Evolutionary conservation across 2,888 invertebrate species (phyloP), one percentile per base, ranked within the genome.

Genomic region (Oxytorus armatus): DNA sequence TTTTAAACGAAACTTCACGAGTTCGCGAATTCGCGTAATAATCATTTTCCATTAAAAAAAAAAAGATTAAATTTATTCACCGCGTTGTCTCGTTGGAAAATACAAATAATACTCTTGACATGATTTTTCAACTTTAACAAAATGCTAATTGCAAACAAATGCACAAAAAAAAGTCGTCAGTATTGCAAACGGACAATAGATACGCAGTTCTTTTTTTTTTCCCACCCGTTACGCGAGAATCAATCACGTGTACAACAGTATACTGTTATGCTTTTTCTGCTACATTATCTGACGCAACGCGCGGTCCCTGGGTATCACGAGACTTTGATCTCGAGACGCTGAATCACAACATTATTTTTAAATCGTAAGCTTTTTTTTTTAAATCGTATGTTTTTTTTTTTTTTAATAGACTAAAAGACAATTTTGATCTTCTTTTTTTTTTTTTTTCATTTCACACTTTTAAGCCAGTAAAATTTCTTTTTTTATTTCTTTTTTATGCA

Each of bases 321-420:
- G 75, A 75, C 68, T 59, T 75, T 68, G 75, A 68, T 75, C 75
- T 59, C 59, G 57, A 42, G 66, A 75, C 66, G 36, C 39, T 55
- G 70, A 68, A 23, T 68, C 68, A 36, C 21, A 10, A 10, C 2
- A 44, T 18, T 57, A 55, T 70, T 70, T 70, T 70, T 14, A 25
- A 59, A 18, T 59, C 33, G 18, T 16, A 5, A 23, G 29, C 36
- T 39, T 21, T 68, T 53, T 65, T 51, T 68, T 23, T 49, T 18
- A 18, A 33, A n/a, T 5, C 29, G 2, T 5, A 29, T 5, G 29
- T 5, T 42, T 3, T 2, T 5, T 42, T 42, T 42, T 42, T 2
- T 10, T 10, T 2, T n/a, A n/a, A n/a, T n/a, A n/a, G n/a, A n/a
- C n/a, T n/a, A n/a, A n/a, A n/a, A n/a, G n/a, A n/a, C n/a, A n/a